Base-by-base conservation (phyloP, 1,140 invertebrate genomes). In the Stegodyphus dumicola region DNA sequence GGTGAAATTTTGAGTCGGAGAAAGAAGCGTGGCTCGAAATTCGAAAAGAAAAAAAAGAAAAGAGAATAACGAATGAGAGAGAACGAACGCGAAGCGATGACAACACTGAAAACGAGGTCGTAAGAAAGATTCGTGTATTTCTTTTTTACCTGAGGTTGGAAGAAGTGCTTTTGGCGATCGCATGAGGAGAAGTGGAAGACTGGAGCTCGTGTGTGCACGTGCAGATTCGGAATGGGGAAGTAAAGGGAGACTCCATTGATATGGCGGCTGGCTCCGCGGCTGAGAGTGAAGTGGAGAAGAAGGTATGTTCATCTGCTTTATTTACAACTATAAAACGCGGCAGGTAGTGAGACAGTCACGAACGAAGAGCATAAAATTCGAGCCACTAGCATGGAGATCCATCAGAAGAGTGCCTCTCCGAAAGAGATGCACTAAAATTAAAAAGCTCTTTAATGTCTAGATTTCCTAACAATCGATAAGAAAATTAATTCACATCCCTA, bases 231-330 rank as follows among this genome's bases (percentile, higher is more conserved):
- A 65, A 83, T 83, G 80, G 78, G 70, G 78, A 74, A 83, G 60
- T 83, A 71, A 83, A 75, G 80, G 60, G 67, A 51, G 65, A 13
- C 52, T 66, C 13, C 53, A 56, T 48, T 67, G 65, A 67, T 83
- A 83, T 83, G 80, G 80, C 80, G 80, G 70, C 56, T 52, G 56
- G 60, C 15, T 52, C 60, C 15, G 80, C 49, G 13, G 80, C 56
- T 65, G 51, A 83, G 15, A 75, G 70, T 75, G 48, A 67, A 48
- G 70, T 64, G 80, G 80, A 83, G 80, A 81, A 79, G 77, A 81
- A 83, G 80, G 80, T 83, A 83, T 64, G 80, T 71, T 10, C 33
- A 33, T 33, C 33, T 33, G 33, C 33, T 33, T 33, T 33, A 33
- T 33, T 33, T 33, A 33, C 33, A 33, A 33, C 33, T 33, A 33